These are phyloP conservation scores for Drosophila murphyi DNA, from an alignment of 1,140 invertebrate species.

Conservation along the genomic window DNA sequence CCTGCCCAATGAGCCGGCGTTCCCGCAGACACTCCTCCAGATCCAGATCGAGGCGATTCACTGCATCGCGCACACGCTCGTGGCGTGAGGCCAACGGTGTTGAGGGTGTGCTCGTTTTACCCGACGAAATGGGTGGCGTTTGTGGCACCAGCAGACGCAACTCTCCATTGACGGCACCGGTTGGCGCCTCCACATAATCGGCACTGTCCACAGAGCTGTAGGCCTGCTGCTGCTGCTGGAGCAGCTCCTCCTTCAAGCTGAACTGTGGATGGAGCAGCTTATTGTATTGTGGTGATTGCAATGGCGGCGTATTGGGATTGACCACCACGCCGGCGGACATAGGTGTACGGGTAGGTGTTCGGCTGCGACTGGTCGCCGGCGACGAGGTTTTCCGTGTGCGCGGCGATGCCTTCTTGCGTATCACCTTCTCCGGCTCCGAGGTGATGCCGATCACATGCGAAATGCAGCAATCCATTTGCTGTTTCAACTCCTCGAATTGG, in stretches of 20 bases:
- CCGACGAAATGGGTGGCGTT: constrained; percentile 47
- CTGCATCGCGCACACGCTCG: constrained; percentile 85
- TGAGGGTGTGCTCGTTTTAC: constrained; percentile 34
- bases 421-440: constrained; percentile 84
- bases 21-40: constrained; percentile 88
- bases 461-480: constrained; percentile 90
- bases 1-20: constrained; percentile 89
- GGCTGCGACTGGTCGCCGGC: constrained; percentile 73
- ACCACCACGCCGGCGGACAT: constrained; percentile 76
- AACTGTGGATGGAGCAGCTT: constrained; percentile 80
- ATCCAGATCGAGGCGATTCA: constrained; percentile 87
- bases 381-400: constrained; percentile 83
- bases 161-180: constrained; percentile 51
- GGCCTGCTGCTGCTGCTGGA: constrained; percentile 52
- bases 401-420: constrained; percentile 85
- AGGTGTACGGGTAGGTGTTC: constrained; percentile 77
- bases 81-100: constrained; percentile 70
- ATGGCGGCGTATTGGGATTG: constrained; percentile 73
- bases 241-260: constrained; percentile 77
- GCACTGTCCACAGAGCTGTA: constrained; percentile 62
- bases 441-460: constrained; percentile 91
- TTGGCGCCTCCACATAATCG: constrained; percentile 60
- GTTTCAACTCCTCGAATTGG: constrained; percentile 91
- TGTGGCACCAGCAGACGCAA: constrained; percentile 74
- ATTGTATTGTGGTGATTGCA: constrained; percentile 79